A percentile compares a stretch with the other conserved stretches of the same genome.
phyloP scores from a whole-genome alignment of 2,797 vertebrate genomes.

The Pantherophis alleghaniensis region DNA sequence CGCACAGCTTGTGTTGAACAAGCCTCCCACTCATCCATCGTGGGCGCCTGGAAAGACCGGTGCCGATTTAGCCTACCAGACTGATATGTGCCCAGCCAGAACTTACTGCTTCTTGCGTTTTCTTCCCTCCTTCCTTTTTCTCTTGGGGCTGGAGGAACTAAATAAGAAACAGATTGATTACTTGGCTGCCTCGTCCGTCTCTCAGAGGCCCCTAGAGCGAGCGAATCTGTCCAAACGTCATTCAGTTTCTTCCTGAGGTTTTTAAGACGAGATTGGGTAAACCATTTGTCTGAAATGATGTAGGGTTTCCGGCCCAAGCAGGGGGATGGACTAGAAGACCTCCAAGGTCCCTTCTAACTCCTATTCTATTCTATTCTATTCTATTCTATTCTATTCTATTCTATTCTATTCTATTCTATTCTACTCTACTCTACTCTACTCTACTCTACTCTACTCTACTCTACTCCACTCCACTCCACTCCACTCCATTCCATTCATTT shows the following conservation, averaged over 20 bases:
- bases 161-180: slow-evolving; percentile 70
- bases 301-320: too few species aligned
- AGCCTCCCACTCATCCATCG: neutral
- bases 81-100: neutral
- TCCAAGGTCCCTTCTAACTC: too few species aligned
- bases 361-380: too few species aligned
- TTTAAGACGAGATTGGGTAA: too few species aligned
- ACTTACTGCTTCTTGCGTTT: slow-evolving; percentile 96
- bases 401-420: too few species aligned
- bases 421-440: too few species aligned
- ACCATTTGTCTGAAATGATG: too few species aligned
- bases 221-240: neutral
- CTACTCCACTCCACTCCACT: too few species aligned
- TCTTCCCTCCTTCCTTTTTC: slow-evolving; percentile 88
- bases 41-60: neutral
- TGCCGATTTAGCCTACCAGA: neutral
- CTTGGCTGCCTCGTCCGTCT: slow-evolving; percentile 27
- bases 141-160: slow-evolving; percentile 89
- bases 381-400: too few species aligned
- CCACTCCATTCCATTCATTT: too few species aligned
- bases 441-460: too few species aligned
- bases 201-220: slow-evolving; percentile 32
- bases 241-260: neutral
- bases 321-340: too few species aligned
- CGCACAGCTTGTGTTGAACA: neutral